Conservation (phyloP, 2,888 invertebrate genomes). For the Biston stratarius region DNA sequence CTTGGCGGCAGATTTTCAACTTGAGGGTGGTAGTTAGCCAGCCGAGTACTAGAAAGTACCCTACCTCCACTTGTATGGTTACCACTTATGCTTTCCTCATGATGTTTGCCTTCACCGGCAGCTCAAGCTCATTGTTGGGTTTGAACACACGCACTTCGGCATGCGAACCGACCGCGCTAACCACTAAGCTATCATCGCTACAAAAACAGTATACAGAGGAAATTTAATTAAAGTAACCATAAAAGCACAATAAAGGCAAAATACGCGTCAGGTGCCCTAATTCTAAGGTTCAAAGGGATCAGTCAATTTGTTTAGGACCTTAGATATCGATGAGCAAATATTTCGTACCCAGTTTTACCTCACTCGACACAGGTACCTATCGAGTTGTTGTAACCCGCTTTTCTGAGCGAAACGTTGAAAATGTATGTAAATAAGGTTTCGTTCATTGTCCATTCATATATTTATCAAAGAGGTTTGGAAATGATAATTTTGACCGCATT, state of each 20-base stretch:
- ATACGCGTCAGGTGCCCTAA: constrained; percentile 51
- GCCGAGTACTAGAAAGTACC: too few relatives aligned
- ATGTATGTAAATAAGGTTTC: constrained; percentile 7
- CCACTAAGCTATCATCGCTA: too few relatives aligned
- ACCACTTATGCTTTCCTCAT: too few relatives aligned
- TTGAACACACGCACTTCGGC: too few relatives aligned
- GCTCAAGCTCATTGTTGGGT: too few relatives aligned
- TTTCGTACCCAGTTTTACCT: constrained; percentile 38
- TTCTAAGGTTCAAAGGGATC: constrained; percentile 51
- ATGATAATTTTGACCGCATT: not conserved
- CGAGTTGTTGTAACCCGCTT: constrained; percentile 36
- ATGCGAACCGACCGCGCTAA: too few relatives aligned
- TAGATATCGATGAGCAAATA: constrained; percentile 32
- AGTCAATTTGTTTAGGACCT: constrained; percentile 75
- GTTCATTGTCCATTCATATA: not conserved
- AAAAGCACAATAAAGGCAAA: constrained; percentile 67
- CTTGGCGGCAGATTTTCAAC: too few relatives aligned
- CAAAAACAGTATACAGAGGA: too few relatives aligned
- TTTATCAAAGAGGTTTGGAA: not conserved
- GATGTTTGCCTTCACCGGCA: too few relatives aligned
- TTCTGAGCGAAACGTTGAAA: constrained; percentile 10
- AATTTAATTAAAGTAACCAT: constrained; percentile 57
- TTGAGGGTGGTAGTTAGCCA: too few relatives aligned
- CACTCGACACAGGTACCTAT: constrained; percentile 49
- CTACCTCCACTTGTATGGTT: too few relatives aligned